Base-by-base conservation (phyloP, 1,140 invertebrate genomes). In the Aculops lycopersici region DNA sequence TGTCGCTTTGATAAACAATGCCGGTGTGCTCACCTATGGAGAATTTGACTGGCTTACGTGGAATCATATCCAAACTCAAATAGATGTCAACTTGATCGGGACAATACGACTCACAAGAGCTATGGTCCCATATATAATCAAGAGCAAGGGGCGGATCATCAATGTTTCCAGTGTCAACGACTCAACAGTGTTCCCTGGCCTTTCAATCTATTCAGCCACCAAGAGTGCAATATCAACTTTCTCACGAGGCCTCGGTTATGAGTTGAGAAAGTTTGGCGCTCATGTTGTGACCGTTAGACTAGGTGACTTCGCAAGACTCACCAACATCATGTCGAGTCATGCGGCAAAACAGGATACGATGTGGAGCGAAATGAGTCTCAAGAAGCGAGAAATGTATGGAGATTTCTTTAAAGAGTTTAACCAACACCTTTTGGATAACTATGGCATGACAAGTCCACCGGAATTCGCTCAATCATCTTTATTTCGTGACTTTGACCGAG, bases 31-130 rank as follows among this genome's bases (percentile, higher is more conserved):
- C 67, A 65, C 72, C 14, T 73, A 79, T 48, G 81, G 78, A 0
- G 75, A 83, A 54, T 75, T 75, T 48, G 80, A 86, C 53, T 86
- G 81, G 74, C 70, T 72, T 57, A 69, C 74, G 1, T 54, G 65
- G 17, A 50, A 59, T 3, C 70, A 80, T 48, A 66, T 72, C 20
- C 55, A 66, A 38, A 50, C 63, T 20, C 71, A 79, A 44, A 60
- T 90, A 36, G 63, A 75, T 21, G 70, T 88, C 2, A 94, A 92
- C 61, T 56, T 80, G 13, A 46, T 74, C 19, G 84, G 84, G 2
- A 68, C 74, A 5, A 69, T 88, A 56, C 60, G 65, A 46, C 46
- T 86, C 1, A 74, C 71, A 1, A 66, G 66, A 37, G 59, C 64
- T 3, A 66, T 83, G 48, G 53, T 79, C 36, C 72, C 75, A 0